A percentile compares a stretch with the other conserved stretches of the same genome.
Conservation (phyloP, 2,797 vertebrate genomes). For the Picus viridis region DNA sequence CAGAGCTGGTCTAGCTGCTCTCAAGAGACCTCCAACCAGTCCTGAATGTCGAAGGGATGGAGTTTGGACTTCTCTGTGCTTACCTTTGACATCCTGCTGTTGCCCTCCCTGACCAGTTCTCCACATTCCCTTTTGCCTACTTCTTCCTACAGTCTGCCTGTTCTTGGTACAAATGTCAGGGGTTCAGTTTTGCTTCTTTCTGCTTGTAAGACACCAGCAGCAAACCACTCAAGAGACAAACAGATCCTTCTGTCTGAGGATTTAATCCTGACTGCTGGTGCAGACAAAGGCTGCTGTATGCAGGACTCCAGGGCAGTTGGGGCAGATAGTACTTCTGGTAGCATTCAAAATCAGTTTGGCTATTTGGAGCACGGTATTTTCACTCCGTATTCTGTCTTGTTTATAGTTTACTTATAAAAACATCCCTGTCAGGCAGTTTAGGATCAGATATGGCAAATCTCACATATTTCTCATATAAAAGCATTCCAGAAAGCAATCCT, state of each 20-base stretch:
- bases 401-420: neutral
- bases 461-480: neutral
- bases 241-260: neutral
- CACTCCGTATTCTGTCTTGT: neutral
- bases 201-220: neutral
- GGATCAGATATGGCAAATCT: neutral
- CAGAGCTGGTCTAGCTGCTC: neutral
- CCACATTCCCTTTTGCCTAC: neutral
- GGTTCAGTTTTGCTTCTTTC: neutral
- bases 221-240: neutral
- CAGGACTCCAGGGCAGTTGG: neutral
- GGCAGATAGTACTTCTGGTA: neutral
- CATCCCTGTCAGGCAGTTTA: neutral
- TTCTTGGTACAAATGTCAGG: neutral
- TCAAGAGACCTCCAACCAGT: neutral
- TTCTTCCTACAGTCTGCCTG: neutral
- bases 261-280: neutral
- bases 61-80: neutral
- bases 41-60: neutral
- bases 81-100: neutral
- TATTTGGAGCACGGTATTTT: neutral
- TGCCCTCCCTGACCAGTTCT: neutral
- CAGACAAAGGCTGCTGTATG: neutral
- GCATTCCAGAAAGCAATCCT: neutral
- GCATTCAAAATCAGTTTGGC: neutral